Evolutionary conservation across 1,140 invertebrate genomes (phyloP), one percentile per base, ranked within the genome.

Genomic region (Drosophila equinoxialis): DNA sequence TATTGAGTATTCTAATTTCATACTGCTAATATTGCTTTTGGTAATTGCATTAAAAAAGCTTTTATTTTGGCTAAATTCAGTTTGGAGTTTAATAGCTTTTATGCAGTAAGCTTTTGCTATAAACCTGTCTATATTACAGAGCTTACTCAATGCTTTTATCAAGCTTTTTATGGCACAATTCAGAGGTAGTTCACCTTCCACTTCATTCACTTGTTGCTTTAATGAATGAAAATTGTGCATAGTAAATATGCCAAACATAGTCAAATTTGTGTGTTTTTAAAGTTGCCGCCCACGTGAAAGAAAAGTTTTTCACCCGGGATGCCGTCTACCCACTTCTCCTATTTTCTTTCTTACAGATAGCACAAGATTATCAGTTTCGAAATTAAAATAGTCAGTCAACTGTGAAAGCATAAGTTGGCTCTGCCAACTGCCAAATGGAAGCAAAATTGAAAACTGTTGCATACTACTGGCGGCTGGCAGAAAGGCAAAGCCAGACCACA

Each of bases 321-420:
- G 14, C 8, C 8, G 0, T 39, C 10, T n/a, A 5, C 37, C 11
- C 37, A 39, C 37, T 23, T 45, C 17, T 51, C 6, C 8, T 8
- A 6, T 20, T 17, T 20, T 48, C 14, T 2, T 23, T 1, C 14
- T 10, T 17, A 37, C 63, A 41, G 42, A 71, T 48, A 41, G 17
- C 45, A 58, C 55, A 58, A 71, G 41, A 54, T 74, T 77, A 77
- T 79, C 71, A 79, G 66, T 74, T 86, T 87, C 74, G 79, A 87
- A 86, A 86, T 86, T 87, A 86, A 87, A 79, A 79, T 76, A 77
- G 17, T 37, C 83, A 87, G 65, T 57, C 76, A 68, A 82, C 76
- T 83, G 83, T 74, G 51, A 69, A 77, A 68, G 37, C 37, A 87
- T 13, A 79, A 83, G 51, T 81, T 82, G 74, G 67, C 37, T 23